A percentile compares a stretch with the other conserved stretches of the same genome.
phyloP scores from a whole-genome alignment of 2,113 vertebrate genomes.

The Toxotes chatareus region DNA sequence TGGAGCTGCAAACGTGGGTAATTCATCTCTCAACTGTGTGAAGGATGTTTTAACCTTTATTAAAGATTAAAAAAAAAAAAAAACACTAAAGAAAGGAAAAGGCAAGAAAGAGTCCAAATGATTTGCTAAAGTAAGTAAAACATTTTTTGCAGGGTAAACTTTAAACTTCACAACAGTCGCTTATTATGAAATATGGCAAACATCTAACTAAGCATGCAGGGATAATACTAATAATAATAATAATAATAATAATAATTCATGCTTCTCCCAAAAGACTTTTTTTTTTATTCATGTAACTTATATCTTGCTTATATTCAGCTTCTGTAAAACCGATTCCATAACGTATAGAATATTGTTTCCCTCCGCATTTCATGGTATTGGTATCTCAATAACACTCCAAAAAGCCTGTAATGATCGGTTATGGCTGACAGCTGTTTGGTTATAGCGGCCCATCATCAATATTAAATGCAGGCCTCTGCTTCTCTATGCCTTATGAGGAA shows the following conservation, averaged over 20 bases:
- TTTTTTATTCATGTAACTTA: background rate
- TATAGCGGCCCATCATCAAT: constrained; percentile 65
- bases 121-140: background rate
- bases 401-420: constrained; percentile 47
- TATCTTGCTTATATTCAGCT: background rate
- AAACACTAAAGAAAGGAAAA: too few species aligned
- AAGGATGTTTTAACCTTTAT: constrained; percentile 22
- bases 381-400: constrained; percentile 33
- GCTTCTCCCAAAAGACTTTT: too few species aligned
- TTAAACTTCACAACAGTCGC: background rate
- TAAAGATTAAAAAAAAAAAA: constrained; percentile 1
- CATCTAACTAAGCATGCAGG: too few species aligned
- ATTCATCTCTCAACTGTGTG: constrained; percentile 29
- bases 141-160: background rate
- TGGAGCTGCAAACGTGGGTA: constrained; percentile 45
- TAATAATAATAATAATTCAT: background rate
- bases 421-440: constrained; percentile 66
- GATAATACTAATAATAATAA: too few species aligned
- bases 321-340: background rate
- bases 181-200: background rate
- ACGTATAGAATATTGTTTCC: background rate
- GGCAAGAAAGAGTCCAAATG: background rate
- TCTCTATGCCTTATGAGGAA: constrained; percentile 34
- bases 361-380: constrained; percentile 13
- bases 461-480: constrained; percentile 54